A percentile compares a stretch with the other conserved stretches of the same genome.
Conservation (phyloP, 2,113 vertebrate genomes). For the Ophthalmolycus amberensis region DNA sequence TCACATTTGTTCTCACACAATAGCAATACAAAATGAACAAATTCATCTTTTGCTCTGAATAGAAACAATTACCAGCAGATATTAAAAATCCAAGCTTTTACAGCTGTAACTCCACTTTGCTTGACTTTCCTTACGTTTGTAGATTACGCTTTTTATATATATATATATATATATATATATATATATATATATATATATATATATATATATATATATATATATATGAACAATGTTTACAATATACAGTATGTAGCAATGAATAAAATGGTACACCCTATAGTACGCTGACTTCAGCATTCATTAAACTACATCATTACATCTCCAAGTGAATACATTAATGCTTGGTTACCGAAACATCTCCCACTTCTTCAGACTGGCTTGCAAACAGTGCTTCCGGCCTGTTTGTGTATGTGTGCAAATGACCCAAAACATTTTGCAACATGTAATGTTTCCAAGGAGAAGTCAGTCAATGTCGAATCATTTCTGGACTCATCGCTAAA, state of each 20-base stretch:
- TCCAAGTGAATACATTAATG: conserved; percentile 18
- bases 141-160: background rate
- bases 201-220: too few relatives aligned
- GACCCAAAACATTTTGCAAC: conserved; percentile 2
- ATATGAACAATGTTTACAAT: background rate
- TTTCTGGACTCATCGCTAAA: conserved; percentile 15
- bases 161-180: too few relatives aligned
- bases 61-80: background rate
- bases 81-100: background rate
- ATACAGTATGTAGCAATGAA: background rate
- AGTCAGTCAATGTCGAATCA: conserved; percentile 35
- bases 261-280: background rate
- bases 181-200: too few relatives aligned
- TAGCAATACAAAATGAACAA: background rate
- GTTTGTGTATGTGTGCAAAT: conserved; percentile 25
- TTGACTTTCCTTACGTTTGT: background rate
- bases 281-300: conserved; percentile 7
- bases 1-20: background rate
- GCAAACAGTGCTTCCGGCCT: background rate
- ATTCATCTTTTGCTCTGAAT: background rate
- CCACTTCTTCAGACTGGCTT: background rate
- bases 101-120: background rate
- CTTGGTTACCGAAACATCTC: background rate
- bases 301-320: conserved; percentile 15
- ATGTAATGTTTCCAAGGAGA: conserved; percentile 40